These are phyloP conservation scores for Caenorhabditis drosophilae DNA, from an alignment of 2,888 invertebrate genomes.

Conservation along the genomic window DNA sequence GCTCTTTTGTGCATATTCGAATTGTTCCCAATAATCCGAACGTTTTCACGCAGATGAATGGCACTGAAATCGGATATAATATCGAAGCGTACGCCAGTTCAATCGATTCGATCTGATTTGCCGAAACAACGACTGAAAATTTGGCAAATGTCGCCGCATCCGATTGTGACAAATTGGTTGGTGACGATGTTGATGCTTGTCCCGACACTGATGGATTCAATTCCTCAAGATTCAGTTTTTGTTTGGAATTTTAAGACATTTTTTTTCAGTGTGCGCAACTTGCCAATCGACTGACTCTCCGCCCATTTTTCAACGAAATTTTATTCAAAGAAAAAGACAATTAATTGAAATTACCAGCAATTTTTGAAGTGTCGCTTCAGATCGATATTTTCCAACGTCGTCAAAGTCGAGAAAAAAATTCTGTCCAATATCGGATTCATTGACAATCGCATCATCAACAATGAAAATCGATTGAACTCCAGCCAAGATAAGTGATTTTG, in stretches of 20 bases:
- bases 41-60: constrained; percentile 72
- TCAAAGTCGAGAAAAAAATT: constrained; percentile 90
- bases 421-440: constrained; percentile 68
- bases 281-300: no score
- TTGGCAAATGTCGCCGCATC: constrained; percentile 8
- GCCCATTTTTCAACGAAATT: no score
- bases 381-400: constrained; percentile 77
- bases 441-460: constrained; percentile 69
- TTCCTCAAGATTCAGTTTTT: constrained; percentile 40
- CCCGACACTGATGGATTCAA: constrained; percentile 61
- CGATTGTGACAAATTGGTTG: constrained; percentile 3
- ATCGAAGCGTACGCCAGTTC: constrained; percentile 41
- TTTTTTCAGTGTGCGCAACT: constrained; percentile 1
- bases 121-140: constrained; percentile 82
- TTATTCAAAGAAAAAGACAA: no score
- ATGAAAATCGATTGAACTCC: constrained; percentile 74
- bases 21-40: constrained; percentile 87
- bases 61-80: constrained; percentile 53
- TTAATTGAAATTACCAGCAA: no score
- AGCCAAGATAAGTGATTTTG: constrained; percentile 92
- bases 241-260: neutral
- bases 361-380: constrained; percentile 49
- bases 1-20: constrained; percentile 56
- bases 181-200: constrained; percentile 11
- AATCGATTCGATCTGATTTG: constrained; percentile 78